Evolutionary conservation across 2,888 invertebrate genomes (phyloP).

Genomic region (Tinea trinotella): DNA sequence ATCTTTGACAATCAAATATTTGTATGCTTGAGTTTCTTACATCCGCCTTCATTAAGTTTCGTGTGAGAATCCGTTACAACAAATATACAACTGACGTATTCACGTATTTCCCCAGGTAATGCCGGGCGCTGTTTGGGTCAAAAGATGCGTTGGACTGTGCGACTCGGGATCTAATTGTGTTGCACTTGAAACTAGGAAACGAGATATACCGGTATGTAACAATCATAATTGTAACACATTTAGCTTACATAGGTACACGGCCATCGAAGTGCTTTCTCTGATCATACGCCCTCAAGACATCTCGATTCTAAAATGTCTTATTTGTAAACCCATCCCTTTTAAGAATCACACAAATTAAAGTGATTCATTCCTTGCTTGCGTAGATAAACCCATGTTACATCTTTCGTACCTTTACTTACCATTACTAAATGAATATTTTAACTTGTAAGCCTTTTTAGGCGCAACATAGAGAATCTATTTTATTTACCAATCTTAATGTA

Average conservation of each 20-base stretch:
- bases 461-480: too few species aligned
- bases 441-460: too few species aligned
- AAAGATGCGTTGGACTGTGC: constrained; percentile 58
- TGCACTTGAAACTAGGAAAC: constrained; percentile 36
- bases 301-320: too few species aligned
- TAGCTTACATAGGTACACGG: too few species aligned
- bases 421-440: too few species aligned
- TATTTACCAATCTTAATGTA: too few species aligned
- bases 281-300: too few species aligned
- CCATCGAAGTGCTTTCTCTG: not conserved
- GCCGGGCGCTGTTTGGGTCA: constrained; percentile 59
- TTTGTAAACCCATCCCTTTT: too few species aligned
- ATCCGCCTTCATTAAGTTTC: constrained; percentile 35
- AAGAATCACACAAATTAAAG: too few species aligned
- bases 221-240: not conserved
- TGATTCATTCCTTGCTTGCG: too few species aligned
- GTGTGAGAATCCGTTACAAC: constrained; percentile 38
- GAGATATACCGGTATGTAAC: constrained; percentile 51
- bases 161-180: constrained; percentile 41
- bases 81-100: constrained; percentile 22
- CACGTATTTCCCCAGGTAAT: constrained; percentile 52
- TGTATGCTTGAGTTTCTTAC: constrained; percentile 22
- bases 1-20: constrained; percentile 9
- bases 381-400: too few species aligned
- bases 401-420: too few species aligned